phyloP scores from a whole-genome alignment of 2,113 vertebrate species.

The Zootoca vivipara region DNA sequence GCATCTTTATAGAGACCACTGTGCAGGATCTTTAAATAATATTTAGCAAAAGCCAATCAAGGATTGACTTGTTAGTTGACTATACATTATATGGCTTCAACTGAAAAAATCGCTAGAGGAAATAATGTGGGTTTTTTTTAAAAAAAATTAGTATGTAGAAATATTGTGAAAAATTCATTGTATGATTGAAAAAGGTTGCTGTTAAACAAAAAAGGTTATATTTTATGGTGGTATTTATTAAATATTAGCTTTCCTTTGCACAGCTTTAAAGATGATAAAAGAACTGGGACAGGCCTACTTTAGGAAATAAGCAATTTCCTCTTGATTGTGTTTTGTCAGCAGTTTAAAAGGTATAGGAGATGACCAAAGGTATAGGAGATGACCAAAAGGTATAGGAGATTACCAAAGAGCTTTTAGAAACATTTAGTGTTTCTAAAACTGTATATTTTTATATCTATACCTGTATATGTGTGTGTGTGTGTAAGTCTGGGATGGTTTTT shows the following conservation, averaged over 20 bases:
- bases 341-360: slow-evolving; percentile 8
- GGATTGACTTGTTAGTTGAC: background rate
- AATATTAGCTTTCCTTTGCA: slow-evolving; percentile 37
- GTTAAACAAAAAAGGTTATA: background rate
- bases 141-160: slow-evolving; percentile 2
- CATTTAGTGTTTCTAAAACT: background rate
- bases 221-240: slow-evolving; percentile 30
- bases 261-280: slow-evolving; percentile 31
- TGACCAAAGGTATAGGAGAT: background rate
- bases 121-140: background rate
- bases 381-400: background rate
- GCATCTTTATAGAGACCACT: background rate
- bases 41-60: background rate
- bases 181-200: slow-evolving; percentile 3
- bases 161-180: background rate
- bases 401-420: background rate
- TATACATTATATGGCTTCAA: background rate
- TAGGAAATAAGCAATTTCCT: slow-evolving; percentile 59
- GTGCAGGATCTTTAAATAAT: background rate
- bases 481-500: background rate
- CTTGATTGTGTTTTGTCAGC: slow-evolving; percentile 1
- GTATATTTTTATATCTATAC: background rate
- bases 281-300: slow-evolving; percentile 18
- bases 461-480: background rate
- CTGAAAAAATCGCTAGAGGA: background rate